Conservation (phyloP, 53 echinoderm and acorn worm genomes). For the Paelopatides confundens region DNA sequence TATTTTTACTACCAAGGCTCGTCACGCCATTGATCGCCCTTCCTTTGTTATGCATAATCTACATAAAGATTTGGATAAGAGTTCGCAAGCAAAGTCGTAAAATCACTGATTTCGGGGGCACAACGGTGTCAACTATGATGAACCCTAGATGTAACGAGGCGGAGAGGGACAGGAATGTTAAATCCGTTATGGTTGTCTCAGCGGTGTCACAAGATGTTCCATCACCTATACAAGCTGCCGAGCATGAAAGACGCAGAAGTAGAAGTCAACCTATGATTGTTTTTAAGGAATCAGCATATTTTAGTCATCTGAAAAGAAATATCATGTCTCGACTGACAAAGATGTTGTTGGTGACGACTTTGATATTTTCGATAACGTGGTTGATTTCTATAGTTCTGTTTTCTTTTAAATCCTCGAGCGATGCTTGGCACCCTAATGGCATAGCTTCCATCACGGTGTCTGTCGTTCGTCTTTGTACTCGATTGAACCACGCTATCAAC, state of each 20-base stretch:
- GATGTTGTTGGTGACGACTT: not conserved
- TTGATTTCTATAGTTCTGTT: not conserved
- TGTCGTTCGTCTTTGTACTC: not conserved
- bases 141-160: not conserved
- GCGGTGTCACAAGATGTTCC: no score
- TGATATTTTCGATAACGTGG: slow-evolving; percentile 10
- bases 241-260: no score
- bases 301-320: not conserved
- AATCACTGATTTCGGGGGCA: not conserved
- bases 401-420: not conserved
- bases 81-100: not conserved
- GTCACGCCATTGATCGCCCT: not conserved
- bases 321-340: not conserved
- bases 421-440: not conserved
- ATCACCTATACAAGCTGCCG: no score
- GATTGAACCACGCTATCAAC: slow-evolving; percentile 11
- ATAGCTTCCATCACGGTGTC: not conserved
- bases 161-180: no score
- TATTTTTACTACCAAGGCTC: not conserved
- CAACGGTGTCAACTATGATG: not conserved
- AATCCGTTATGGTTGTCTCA: no score
- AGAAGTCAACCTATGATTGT: not conserved
- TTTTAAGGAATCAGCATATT: not conserved
- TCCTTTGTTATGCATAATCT: not conserved
- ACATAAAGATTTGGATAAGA: not conserved